These are phyloP conservation scores for Lutraria lutraria DNA, from an alignment of 2,888 invertebrate species.

Conservation along the genomic window DNA sequence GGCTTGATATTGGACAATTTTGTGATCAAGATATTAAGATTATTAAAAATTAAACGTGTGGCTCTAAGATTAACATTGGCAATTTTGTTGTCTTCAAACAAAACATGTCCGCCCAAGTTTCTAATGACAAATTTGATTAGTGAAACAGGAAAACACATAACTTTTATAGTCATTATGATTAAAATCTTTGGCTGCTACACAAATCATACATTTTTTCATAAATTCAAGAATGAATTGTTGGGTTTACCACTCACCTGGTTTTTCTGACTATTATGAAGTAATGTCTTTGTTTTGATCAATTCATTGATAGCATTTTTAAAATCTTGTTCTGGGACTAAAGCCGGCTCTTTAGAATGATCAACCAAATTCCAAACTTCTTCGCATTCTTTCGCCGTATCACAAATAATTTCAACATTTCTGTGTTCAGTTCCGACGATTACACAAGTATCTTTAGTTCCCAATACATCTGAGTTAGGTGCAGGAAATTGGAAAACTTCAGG, in stretches of 20 bases:
- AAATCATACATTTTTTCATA: too few relatives aligned
- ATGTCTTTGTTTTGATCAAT: slow-evolving; percentile 66
- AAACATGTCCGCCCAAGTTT: too few relatives aligned
- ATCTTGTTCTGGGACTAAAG: slow-evolving; percentile 64
- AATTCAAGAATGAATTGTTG: not conserved
- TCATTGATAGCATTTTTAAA: slow-evolving; percentile 70
- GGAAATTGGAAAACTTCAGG: slow-evolving; percentile 40
- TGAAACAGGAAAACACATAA: too few relatives aligned
- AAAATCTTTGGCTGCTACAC: too few relatives aligned
- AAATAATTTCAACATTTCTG: not conserved
- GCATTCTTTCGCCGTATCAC: not conserved
- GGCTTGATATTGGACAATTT: not conserved
- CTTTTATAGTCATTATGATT: too few relatives aligned
- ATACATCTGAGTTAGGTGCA: not conserved
- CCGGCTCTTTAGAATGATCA: slow-evolving; percentile 16
- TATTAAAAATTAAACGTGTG: too few relatives aligned
- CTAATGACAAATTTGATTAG: too few relatives aligned
- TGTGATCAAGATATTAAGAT: too few relatives aligned
- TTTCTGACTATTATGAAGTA: slow-evolving; percentile 51
- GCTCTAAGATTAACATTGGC: too few relatives aligned
- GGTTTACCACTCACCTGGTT: slow-evolving; percentile 30
- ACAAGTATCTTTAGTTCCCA: not conserved
- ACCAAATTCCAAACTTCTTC: slow-evolving; percentile 23
- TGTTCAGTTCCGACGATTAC: not conserved
- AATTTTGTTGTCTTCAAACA: too few relatives aligned